Percentiles rank a stretch among this genome's conserved stretches.
Evolutionary conservation across 2,113 vertebrate genomes (phyloP).

Genomic region (Eupsittula cactorum): DNA sequence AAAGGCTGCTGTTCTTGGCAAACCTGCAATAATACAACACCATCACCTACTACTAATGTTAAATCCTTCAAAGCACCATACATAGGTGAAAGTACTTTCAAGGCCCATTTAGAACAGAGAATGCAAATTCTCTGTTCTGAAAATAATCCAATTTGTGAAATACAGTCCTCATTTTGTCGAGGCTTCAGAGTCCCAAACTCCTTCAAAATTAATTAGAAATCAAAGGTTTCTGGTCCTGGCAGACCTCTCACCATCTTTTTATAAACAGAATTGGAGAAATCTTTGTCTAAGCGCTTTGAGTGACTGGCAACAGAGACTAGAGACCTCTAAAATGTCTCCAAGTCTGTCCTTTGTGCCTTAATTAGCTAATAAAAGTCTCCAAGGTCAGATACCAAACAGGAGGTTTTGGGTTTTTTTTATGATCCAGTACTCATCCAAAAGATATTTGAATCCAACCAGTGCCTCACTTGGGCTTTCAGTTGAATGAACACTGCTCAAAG

Average conservation of each 20-base stretch:
- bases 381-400: not conserved
- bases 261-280: not conserved
- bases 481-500: not conserved
- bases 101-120: not conserved
- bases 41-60: not conserved
- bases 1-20: not conserved
- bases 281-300: not conserved
- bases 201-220: not conserved
- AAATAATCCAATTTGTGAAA: not conserved
- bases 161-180: not conserved
- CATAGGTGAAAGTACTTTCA: not conserved
- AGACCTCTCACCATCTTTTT: not conserved
- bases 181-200: not conserved
- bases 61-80: not conserved
- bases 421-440: not conserved
- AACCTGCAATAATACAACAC: not conserved
- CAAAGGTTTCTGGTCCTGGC: not conserved
- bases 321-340: not conserved
- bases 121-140: not conserved
- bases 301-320: not conserved
- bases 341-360: slow-evolving; percentile 7
- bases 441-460: not conserved
- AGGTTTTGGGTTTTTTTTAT: not conserved
- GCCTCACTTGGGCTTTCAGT: not conserved
- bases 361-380: not conserved